Base-by-base conservation (phyloP, 2,888 invertebrate genomes). In the Drosophila hawaiiensis region DNA sequence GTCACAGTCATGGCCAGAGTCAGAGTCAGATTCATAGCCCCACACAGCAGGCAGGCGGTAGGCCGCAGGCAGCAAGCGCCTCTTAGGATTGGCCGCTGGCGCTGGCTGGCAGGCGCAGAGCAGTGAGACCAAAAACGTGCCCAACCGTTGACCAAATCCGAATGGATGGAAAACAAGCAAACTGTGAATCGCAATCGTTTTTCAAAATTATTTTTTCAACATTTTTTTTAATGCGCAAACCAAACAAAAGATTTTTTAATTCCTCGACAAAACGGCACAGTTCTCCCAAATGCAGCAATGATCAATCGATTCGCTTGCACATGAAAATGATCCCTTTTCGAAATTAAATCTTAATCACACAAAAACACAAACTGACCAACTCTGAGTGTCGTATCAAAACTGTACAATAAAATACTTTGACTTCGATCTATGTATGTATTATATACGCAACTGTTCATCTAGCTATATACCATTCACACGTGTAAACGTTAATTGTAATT, bases 101-200 rank as follows among this genome's bases (percentile, higher is more conserved):
- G 83, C 80, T 74, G 60, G 54, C 62, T 73, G 62, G 54, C 62
- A 54, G 67, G 86, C 89, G 84, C 85, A 58, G 28, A 65, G 68
- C 63, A 47, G 4, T 47, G 52, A 56, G 41, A 75, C 64, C 76
- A 67, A 73, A 54, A 71, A 59, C 22, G 35, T 47, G 69, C 31
- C 54, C 66, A 55, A 31, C 60, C 61, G 64, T 53, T 31, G 67
- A 25, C 47, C 47, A 47, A 47, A 25, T 47, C 47, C 61, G 33
- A 61, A 65, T 43, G 58, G 55, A 70, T 66, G 67, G 65, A 64
- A 68, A 66, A 81, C 78, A 87, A 87, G 90, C 90, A 82, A 90
- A 87, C 90, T 90, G 90, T 87, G 86, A 90, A 81, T 75, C 77
- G 84, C 82, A 83, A 83, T 76, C 78, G 76, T 78, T 76, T 68